Conservation (phyloP, 2,797 vertebrate species). For the Cygnus olor region DNA sequence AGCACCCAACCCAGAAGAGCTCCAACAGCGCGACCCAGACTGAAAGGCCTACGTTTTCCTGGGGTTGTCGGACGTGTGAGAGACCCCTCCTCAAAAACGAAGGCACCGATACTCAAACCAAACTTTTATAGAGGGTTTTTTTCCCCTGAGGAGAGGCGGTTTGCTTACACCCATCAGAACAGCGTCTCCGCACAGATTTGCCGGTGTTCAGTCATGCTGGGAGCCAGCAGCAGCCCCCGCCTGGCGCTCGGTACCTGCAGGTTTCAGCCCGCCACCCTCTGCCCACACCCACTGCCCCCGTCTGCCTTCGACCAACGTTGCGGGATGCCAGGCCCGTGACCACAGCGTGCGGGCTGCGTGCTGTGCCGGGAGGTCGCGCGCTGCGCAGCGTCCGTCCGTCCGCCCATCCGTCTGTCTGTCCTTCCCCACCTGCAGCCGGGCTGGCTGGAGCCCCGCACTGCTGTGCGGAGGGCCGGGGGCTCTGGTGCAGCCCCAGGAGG, state of each 20-base stretch:
- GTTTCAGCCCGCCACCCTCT: not conserved
- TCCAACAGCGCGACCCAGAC: accelerated
- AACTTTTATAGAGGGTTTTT: not conserved
- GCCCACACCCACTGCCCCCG: not conserved
- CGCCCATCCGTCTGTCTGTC: too few relatives aligned
- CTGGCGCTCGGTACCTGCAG: too few relatives aligned
- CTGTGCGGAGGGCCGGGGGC: too few relatives aligned
- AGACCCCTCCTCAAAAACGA: not conserved
- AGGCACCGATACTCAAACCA: not conserved
- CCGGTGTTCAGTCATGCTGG: not conserved
- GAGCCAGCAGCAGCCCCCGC: too few relatives aligned
- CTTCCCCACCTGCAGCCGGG: too few relatives aligned
- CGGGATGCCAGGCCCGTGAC: accelerated
- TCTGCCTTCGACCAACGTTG: not conserved
- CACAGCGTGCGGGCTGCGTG: accelerated
- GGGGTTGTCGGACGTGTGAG: accelerated
- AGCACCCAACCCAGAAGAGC: not conserved
- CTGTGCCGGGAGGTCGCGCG: accelerated
- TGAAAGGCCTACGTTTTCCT: not conserved
- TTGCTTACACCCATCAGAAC: not conserved
- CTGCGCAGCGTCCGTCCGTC: not conserved
- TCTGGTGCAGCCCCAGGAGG: too few relatives aligned
- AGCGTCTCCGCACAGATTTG: not conserved
- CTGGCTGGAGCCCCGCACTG: too few relatives aligned
- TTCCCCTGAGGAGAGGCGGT: not conserved